A percentile compares a stretch with the other conserved stretches of the same genome.
phyloP scores from a whole-genome alignment of 2,888 invertebrate species.

The Dendrolimus houi region DNA sequence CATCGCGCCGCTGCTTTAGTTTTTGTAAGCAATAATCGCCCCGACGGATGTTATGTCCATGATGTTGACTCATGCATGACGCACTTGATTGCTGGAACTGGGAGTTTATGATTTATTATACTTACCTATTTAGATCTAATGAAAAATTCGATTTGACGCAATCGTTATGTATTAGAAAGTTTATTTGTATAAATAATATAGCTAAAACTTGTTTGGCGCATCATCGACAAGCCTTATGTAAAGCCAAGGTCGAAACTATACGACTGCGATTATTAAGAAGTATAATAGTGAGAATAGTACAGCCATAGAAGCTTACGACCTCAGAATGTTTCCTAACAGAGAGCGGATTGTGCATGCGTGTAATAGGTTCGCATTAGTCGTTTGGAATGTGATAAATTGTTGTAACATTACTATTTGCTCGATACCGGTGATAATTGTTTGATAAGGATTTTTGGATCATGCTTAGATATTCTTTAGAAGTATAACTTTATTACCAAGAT shows the following conservation, averaged over 20 bases:
- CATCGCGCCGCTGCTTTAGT: constrained; percentile 40
- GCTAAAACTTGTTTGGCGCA: neutral
- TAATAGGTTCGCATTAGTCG: neutral
- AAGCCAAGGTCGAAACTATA: neutral
- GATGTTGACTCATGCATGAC: constrained; percentile 73
- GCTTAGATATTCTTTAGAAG: neutral
- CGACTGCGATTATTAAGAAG: neutral
- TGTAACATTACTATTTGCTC: neutral
- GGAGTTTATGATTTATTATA: constrained; percentile 41
- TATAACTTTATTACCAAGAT: no score
- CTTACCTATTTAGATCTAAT: neutral
- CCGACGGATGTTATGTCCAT: constrained; percentile 65
- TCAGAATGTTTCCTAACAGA: neutral
- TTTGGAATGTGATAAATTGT: neutral
- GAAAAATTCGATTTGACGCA: neutral
- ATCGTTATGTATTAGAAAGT: neutral
- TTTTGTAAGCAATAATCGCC: constrained; percentile 60
- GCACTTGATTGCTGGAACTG: constrained; percentile 68
- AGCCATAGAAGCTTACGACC: neutral
- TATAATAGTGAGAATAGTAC: neutral
- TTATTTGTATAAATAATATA: neutral
- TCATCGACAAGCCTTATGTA: neutral
- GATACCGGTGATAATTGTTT: neutral
- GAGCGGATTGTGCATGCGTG: neutral
- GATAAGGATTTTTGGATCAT: neutral